These are phyloP conservation scores for Xenopus tropicalis DNA, from an alignment of 2,113 vertebrate species.

Conservation along the genomic window UCB_Xtro_10.0 CM004445.2:101210001-101210500, in stretches of 20 bases:
- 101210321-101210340: no score
- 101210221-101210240: no score
- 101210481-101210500: neutral
- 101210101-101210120: no score
- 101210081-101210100: no score
- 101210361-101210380: neutral
- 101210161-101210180: slow-evolving; percentile 25
- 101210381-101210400: neutral
- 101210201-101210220: neutral
- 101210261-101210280: neutral
- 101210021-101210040: no score
- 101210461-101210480: slow-evolving; percentile 5
- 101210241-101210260: neutral
- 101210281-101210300: neutral
- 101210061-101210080: no score
- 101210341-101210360: no score
- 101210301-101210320: no score
- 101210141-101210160: slow-evolving; percentile 59
- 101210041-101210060: no score
- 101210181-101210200: neutral
- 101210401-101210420: slow-evolving; percentile 10
- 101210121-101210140: slow-evolving; percentile 24
- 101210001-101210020: no score
- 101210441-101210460: neutral
- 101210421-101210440: neutral